Evolutionary conservation across 2,888 invertebrate genomes (phyloP).

Genomic region (Harpalus rubripes): DNA sequence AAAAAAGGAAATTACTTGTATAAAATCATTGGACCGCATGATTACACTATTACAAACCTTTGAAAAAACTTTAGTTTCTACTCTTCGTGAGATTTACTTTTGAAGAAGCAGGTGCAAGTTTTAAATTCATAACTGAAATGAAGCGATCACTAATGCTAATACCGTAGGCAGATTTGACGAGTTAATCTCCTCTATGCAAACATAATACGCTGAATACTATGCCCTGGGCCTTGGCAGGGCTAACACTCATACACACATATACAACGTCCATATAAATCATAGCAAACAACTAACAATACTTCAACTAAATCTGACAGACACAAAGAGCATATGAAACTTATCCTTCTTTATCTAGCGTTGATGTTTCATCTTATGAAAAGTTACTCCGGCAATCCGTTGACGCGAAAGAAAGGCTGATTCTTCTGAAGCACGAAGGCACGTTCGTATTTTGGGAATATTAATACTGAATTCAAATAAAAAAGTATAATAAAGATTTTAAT

Average conservation of each 20-base stretch:
- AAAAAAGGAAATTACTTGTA: not conserved
- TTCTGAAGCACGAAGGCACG: conserved; percentile 10
- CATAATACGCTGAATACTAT: conserved; percentile 45
- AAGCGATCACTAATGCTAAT: conserved; percentile 54
- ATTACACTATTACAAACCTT: not conserved
- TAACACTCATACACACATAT: conserved; percentile 49
- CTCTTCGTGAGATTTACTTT: conserved; percentile 12
- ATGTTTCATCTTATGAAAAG: conserved; percentile 11
- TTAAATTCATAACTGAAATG: conserved; percentile 62
- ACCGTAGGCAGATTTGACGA: conserved; percentile 61
- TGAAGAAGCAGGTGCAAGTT: conserved; percentile 53
- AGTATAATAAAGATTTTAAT: too few relatives aligned
- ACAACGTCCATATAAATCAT: conserved; percentile 28
- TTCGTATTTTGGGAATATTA: not conserved
- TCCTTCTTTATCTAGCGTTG: conserved; percentile 17
- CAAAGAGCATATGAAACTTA: conserved; percentile 41
- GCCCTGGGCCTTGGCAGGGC: not conserved
- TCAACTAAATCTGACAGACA: conserved; percentile 40
- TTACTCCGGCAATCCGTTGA: conserved; percentile 18
- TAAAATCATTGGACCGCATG: not conserved
- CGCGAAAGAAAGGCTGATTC: not conserved
- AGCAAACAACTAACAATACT: conserved; percentile 51
- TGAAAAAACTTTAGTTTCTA: not conserved
- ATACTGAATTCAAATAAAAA: not conserved
- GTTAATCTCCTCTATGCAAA: conserved; percentile 63